Evolutionary conservation across 2,888 invertebrate genomes (phyloP), one percentile per base, ranked within the genome.

Genomic region (Latheticus oryzae): DNA sequence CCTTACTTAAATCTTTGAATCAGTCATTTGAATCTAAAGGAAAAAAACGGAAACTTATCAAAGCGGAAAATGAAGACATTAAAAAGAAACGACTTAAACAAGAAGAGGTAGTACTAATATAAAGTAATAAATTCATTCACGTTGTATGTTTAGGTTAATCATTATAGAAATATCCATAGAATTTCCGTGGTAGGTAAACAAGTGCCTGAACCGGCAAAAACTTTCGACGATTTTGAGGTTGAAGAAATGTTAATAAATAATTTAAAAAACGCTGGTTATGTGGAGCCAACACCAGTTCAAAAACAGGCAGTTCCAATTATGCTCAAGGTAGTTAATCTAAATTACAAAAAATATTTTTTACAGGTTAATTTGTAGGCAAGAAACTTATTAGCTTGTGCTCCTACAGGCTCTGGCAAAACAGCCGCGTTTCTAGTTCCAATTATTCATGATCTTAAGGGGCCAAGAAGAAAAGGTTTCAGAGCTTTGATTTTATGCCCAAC

Each of bases 321-420:
- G 89, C 75, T 96, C 45, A 83, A 88, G 80, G 90, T 89, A 2
- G 2, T n/a, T 8, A 5, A 1, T 24, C 1, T n/a, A n/a, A n/a
- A 72, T 9, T 21, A 4, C n/a, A 17, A 74, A 12, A 1, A 9
- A 37, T 24, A 26, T 32, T 47, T 13, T 26, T 65, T 8, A 12
- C 32, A 51, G 42, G 21, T 26, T 2, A 8, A 24, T 30, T 30
- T 65, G 62, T 68, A 90, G 86, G 85, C 86, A 28, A 84, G 93
- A 40, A 91, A 96, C 74, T 79, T 97, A 19, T 83, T 98, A 69
- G 96, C 95, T 0, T 95, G 95, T 76, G 98, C 98, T 0, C 97
- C 97, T 0, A 99, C 98, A 0, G 98, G 98, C 1, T 97, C 96
- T 0, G 98, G 98, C 4, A 98, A 98, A 81, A 99, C 98, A 0